Evolutionary conservation across 1,140 invertebrate species (phyloP), one percentile per base, ranked within the genome.

Genomic region (Ylistrum balloti): DNA sequence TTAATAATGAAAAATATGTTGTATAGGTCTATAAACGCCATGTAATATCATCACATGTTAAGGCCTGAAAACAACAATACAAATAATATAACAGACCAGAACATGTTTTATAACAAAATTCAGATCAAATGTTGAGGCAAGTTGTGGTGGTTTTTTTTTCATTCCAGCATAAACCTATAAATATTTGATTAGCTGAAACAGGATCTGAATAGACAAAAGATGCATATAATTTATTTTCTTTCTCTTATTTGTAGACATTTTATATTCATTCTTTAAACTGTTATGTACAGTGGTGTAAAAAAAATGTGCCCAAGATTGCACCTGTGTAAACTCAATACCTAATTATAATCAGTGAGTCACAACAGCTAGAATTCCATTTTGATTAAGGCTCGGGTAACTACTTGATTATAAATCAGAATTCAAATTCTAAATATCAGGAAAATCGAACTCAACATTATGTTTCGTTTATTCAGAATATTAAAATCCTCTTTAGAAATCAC

Each of bases 241-340:
- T 74, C 56, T 74, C 56, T 11, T 74, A 74, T 74, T 74, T 74
- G 56, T 28, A 22, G 22, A 74, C 56, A 74, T 74, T 74, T 74
- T 74, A 74, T 74, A 74, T 74, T 74, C 56, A 74, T 74, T 74
- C 56, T 74, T 74, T 74, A 74, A 74, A 74, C n/a, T 74, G n/a
- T n/a, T n/a, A 74, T 22, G 56, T 74, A 74, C 56, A 3, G 56
- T 74, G 5, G 0, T 74, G 3, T 74, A 74, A 74, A 74, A 38
- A n/a, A n/a, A 74, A 74, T 74, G 56, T 74, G 56, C 13, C n/a
- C 28, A n/a, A 74, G 56, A 74, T 28, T 74, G 56, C 56, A 74
- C 56, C 56, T 74, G 56, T 74, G 56, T 74, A n/a, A 28, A n/a
- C 56, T 74, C 56, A 74, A 74, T n/a, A 28, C 22, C 22, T 74